phyloP scores from a whole-genome alignment of 2,797 vertebrate genomes.

The Notoglanidium macrostoma region DNA sequence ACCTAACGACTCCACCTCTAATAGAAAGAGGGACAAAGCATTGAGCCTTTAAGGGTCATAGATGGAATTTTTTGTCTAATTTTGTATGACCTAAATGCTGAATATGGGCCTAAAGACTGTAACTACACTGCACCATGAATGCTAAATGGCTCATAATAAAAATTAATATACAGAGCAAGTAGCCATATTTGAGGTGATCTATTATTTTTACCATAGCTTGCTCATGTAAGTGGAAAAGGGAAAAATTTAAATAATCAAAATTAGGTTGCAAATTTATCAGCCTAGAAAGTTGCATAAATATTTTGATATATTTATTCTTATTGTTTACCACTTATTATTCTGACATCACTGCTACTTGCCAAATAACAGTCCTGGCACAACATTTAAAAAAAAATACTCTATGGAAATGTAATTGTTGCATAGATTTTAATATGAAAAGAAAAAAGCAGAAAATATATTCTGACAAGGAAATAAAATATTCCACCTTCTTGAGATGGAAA shows the following conservation, averaged over 20 bases:
- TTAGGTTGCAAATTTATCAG: not conserved
- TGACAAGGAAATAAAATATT: not conserved
- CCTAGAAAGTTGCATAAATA: not conserved
- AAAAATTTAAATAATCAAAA: not conserved
- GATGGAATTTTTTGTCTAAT: not conserved
- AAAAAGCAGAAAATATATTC: not conserved
- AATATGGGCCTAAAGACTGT: not conserved
- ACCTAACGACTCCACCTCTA: not conserved
- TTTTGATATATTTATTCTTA: not conserved
- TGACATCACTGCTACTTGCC: not conserved
- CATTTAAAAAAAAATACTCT: not conserved
- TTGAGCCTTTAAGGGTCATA: not conserved
- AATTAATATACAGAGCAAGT: not conserved
- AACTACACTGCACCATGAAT: not conserved
- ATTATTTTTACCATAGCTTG: not conserved
- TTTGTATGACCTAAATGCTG: not conserved
- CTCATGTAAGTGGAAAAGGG: not conserved
- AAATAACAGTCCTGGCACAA: not conserved
- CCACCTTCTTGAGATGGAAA: not conserved
- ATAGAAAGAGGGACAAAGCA: not conserved
- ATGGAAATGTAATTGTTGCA: not conserved
- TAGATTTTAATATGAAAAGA: not conserved
- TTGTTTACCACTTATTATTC: not conserved
- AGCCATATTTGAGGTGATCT: not conserved
- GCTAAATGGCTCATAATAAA: not conserved